phyloP scores from a whole-genome alignment of 2,888 invertebrate genomes.

The Athalia circularis region DNA sequence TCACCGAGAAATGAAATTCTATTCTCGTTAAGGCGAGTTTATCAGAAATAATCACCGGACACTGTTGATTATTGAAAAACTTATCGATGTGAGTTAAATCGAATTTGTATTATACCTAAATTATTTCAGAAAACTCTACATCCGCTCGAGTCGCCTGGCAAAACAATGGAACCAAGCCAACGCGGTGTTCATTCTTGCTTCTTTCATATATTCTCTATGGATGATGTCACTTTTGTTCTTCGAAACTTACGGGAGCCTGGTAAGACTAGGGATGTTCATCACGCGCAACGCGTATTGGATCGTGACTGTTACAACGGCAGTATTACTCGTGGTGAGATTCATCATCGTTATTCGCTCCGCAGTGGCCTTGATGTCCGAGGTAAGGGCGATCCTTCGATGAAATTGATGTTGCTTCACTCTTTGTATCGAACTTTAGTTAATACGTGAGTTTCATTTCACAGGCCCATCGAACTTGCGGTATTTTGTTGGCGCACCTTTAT shows the following conservation, averaged over 20 bases:
- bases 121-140: slow-evolving; percentile 2
- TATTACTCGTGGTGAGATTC: background rate
- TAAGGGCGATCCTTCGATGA: background rate
- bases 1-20: background rate
- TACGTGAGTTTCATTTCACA: background rate
- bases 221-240: background rate
- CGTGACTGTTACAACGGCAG: background rate
- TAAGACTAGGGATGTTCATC: background rate
- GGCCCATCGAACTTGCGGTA: slow-evolving; percentile 5
- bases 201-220: background rate
- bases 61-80: too few relatives aligned
- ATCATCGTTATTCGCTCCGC: slow-evolving; percentile 1
- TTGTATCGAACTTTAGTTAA: background rate
- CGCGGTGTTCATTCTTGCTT: background rate
- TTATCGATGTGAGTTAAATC: too few relatives aligned
- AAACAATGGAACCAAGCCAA: slow-evolving; percentile 9
- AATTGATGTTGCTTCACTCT: background rate
- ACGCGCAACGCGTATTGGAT: background rate
- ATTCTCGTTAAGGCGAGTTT: too few relatives aligned
- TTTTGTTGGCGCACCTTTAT: slow-evolving; percentile 6
- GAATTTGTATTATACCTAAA: too few relatives aligned
- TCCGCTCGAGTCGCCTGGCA: background rate
- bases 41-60: too few relatives aligned
- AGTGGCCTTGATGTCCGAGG: background rate
- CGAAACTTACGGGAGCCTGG: background rate